Base-by-base conservation (phyloP, 2,888 invertebrate species). In the Orthosia gracilis region DNA sequence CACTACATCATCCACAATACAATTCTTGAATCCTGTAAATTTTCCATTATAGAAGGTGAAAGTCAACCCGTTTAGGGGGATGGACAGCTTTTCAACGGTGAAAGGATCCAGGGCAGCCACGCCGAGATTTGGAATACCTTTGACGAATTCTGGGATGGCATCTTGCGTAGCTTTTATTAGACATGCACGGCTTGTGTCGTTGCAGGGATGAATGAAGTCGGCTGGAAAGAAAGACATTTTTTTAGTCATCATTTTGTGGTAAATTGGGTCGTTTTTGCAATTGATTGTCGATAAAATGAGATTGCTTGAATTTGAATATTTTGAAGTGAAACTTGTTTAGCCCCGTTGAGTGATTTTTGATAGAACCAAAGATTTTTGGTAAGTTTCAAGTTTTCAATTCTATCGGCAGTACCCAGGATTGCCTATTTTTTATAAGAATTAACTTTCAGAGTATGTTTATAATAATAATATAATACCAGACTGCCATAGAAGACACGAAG, bases 11-110 rank as follows among this genome's bases (percentile, higher is more conserved):
- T 96, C 96, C 1, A 96, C 93, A 45, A 95, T 93, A 72, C 94
- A 93, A 7, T 94, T 94, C 49, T 86, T 92, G 83, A 96, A 96
- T 4, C 96, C 96, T 0, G 92, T 79, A 11, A 96, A 94, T 88
- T 92, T 95, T 73, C 96, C 96, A 55, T 94, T 84, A 62, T 94
- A 93, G 78, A 96, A 95, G 0, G 96, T 94, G n/a, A 95, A 92
- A 73, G 94, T 94, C 5, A 96, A 83, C 1, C 96, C 95, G 52
- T 66, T 93, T 4, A 96, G 85, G 0, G 95, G 95, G 55, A 96
- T 92, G 0, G 94, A 78, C 13, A 96, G 83, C 59, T 94, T 91
- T 0, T 96, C 94, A n/a, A 96, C 94, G 18, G 89, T 87, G 75
- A 96, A 96, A 0, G 96, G 96, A 73, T 96, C 96, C 54, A 96